Evolutionary conservation across 2,797 vertebrate species (phyloP), one percentile per base, ranked within the genome.

Genomic region (Pangasius djambal): DNA sequence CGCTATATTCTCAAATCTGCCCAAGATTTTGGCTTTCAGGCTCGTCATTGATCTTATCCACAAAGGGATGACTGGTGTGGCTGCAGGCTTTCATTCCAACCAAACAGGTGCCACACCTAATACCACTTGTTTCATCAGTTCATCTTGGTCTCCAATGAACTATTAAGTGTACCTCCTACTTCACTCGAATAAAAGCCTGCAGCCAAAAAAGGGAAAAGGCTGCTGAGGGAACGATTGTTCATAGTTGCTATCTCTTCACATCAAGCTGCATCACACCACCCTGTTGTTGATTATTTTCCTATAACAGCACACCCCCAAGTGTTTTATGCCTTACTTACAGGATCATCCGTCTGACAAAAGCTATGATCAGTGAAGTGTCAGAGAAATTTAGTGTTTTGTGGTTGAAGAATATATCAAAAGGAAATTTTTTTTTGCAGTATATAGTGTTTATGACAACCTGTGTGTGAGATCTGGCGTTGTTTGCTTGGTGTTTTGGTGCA

Each of bases 1-100:
- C 0, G 93, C 90, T 90, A 95, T 98, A 88, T 79, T 94, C 2
- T 95, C 89, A 1, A 96, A 97, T 88, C 95, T 97, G 50, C 97
- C 97, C 0, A 99, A 93, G 77, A 98, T 82, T 40, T 40, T 40
- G 40, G 40, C 40, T 40, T 40, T 40, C 40, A 40, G 40, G 40
- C 40, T 40, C 40, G 4, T 40, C 40, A 40, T 40, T 40, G 40
- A 40, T 40, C 40, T 4, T 40, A 40, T 22, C 57, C 57, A 59
- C 57, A 59, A 59, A 59, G 18, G 57, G 18, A 59, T 22, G 18
- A 15, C 55, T 20, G 55, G 16, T 57, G 57, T 57, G 57, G 18
- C 57, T 57, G 57, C 57, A 57, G 57, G 57, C 16, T 57, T 57
- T 20, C 55, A 18, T 18, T 16, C 3, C 16, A 28, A 2, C 25